Conservation (phyloP, 2,888 invertebrate genomes). For the Drosophila acutilabella region DNA sequence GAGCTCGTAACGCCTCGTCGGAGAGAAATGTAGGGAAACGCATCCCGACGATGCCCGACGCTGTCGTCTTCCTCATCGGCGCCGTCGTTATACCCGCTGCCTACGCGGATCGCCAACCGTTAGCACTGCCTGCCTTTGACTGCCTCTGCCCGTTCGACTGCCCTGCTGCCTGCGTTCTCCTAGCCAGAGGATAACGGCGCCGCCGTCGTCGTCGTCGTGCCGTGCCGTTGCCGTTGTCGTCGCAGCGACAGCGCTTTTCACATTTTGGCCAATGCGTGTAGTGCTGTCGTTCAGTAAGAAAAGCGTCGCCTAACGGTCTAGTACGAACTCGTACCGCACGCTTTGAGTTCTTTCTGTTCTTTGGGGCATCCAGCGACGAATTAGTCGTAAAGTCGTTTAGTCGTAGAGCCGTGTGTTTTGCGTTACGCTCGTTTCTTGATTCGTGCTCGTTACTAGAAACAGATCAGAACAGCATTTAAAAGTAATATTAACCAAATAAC, state of each 20-base stretch:
- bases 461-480: slow-evolving; percentile 46
- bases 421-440: slow-evolving; percentile 71
- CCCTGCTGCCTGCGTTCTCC: slow-evolving; percentile 47
- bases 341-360: slow-evolving; percentile 82
- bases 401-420: slow-evolving; percentile 57
- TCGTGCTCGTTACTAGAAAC: slow-evolving; percentile 64
- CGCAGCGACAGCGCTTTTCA: slow-evolving; percentile 62
- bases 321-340: slow-evolving; percentile 84
- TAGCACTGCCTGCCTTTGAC: background rate
- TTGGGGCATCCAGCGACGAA: slow-evolving; percentile 60
- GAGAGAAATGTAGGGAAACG: slow-evolving; percentile 77
- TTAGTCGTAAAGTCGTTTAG: slow-evolving; percentile 43
- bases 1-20: slow-evolving; percentile 28
- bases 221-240: slow-evolving; percentile 49
- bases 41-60: slow-evolving; percentile 57
- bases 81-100: slow-evolving; percentile 7
- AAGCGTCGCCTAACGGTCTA: slow-evolving; percentile 86
- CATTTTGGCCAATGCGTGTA: slow-evolving; percentile 78
- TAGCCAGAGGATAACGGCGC: slow-evolving; percentile 61
- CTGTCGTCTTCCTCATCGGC: slow-evolving; percentile 22
- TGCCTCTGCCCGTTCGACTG: slow-evolving; percentile 47
- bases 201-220: slow-evolving; percentile 52
- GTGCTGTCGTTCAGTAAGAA: slow-evolving; percentile 85
- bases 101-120: slow-evolving; percentile 37
- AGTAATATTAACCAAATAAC: slow-evolving; percentile 38